Evolutionary conservation across 2,888 invertebrate species (phyloP).

Genomic region (Latrodectus hesperus): DNA sequence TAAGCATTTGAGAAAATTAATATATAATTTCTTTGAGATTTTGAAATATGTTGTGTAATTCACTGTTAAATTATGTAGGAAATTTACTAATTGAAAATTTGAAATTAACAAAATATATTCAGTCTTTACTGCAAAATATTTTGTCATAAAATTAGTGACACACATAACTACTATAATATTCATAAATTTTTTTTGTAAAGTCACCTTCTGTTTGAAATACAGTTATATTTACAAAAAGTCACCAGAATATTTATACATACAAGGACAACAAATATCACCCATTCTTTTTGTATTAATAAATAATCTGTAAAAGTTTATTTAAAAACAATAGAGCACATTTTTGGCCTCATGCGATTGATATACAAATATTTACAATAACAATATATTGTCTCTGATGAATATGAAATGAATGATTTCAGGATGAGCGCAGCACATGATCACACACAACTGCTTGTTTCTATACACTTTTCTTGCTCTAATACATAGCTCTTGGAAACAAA

Average conservation of each 20-base stretch:
- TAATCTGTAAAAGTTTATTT: constrained; percentile 70
- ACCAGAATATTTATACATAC: not conserved
- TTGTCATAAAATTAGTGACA: no score
- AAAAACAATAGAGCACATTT: constrained; percentile 70
- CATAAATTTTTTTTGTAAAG: no score
- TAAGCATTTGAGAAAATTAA: no score
- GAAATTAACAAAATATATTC: no score
- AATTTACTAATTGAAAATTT: no score
- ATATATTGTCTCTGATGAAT: constrained; percentile 63
- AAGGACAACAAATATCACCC: constrained; percentile 17
- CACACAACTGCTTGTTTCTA: constrained; percentile 39
- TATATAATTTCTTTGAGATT: no score
- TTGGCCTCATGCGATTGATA: constrained; percentile 66
- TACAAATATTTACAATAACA: constrained; percentile 69
- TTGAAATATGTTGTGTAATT: no score
- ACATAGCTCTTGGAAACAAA: constrained; percentile 43
- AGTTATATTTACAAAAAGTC: not conserved
- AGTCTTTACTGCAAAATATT: no score
- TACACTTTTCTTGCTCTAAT: constrained; percentile 56
- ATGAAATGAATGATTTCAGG: constrained; percentile 55
- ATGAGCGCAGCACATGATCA: constrained; percentile 55
- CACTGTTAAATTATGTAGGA: no score
- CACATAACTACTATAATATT: no score
- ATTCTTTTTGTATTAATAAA: constrained; percentile 63
- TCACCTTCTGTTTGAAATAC: no score